Percentiles rank a stretch among this genome's conserved stretches.
Evolutionary conservation across 2,113 vertebrate species (phyloP).

Genomic region (Calypte anna): DNA sequence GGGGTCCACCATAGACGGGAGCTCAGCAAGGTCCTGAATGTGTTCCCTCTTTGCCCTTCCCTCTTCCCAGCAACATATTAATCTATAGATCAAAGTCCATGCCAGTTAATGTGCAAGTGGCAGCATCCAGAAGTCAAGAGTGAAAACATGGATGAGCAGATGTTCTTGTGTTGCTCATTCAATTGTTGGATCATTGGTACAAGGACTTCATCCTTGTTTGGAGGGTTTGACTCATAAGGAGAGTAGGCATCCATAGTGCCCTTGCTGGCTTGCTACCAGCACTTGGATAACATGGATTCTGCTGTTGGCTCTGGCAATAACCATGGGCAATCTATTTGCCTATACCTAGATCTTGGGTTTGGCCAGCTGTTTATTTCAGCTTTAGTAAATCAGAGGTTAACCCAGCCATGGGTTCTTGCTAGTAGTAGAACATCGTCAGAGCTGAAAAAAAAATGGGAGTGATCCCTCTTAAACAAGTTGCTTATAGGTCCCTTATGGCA

Average conservation of each 20-base stretch:
- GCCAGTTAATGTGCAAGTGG: background rate
- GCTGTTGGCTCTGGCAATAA: background rate
- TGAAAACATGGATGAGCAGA: background rate
- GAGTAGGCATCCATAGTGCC: background rate
- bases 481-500: conserved; percentile 5
- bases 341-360: background rate
- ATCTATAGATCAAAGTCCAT: background rate
- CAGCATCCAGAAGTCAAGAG: background rate
- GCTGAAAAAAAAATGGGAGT: background rate
- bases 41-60: background rate
- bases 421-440: background rate
- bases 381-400: conserved; percentile 9
- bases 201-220: background rate
- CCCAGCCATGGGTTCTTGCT: background rate
- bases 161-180: background rate
- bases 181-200: background rate
- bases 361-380: background rate
- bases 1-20: background rate
- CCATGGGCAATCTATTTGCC: background rate
- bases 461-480: background rate
- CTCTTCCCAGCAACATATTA: background rate
- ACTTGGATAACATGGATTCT: background rate
- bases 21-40: background rate
- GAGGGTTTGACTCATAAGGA: background rate
- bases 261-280: background rate